phyloP scores from a whole-genome alignment of 2,113 vertebrate species.

The Poeciliopsis occidentalis region DNA sequence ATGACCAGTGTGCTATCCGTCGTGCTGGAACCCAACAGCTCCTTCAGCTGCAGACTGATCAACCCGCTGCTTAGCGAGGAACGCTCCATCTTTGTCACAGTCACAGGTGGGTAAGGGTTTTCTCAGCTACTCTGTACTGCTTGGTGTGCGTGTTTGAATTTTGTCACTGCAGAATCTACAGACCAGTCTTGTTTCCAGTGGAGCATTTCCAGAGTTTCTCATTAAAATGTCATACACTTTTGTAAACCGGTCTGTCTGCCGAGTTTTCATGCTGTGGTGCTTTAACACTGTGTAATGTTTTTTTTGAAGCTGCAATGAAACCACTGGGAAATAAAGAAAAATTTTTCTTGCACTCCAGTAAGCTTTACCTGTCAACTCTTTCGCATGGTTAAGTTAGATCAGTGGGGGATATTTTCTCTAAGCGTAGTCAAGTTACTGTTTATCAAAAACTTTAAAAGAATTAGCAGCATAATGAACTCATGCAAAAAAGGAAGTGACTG shows the following conservation, averaged over 20 bases:
- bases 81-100: constrained; percentile 84
- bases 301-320: constrained; percentile 44
- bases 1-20: constrained; percentile 86
- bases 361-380: constrained; percentile 50
- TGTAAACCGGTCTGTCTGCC: constrained; percentile 38
- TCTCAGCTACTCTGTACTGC: not conserved
- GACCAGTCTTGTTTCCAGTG: constrained; percentile 47
- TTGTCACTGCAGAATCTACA: constrained; percentile 25
- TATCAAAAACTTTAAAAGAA: constrained; percentile 47
- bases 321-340: constrained; percentile 58
- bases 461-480: constrained; percentile 26
- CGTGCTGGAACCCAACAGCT: constrained; percentile 86
- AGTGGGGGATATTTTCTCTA: constrained; percentile 58
- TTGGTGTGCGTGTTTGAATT: constrained; percentile 16
- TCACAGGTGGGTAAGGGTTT: constrained; percentile 83
- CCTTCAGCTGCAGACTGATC: constrained; percentile 89
- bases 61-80: constrained; percentile 86
- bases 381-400: constrained; percentile 59
- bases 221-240: constrained; percentile 49
- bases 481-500: constrained; percentile 4
- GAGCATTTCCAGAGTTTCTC: constrained; percentile 20
- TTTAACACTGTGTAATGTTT: not conserved
- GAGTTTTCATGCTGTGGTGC: constrained; percentile 26
- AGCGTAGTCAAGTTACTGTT: constrained; percentile 56
- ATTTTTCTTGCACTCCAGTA: constrained; percentile 64